Evolutionary conservation across 2,797 vertebrate species (phyloP).

Genomic region (Cryptoprocta ferox): DNA sequence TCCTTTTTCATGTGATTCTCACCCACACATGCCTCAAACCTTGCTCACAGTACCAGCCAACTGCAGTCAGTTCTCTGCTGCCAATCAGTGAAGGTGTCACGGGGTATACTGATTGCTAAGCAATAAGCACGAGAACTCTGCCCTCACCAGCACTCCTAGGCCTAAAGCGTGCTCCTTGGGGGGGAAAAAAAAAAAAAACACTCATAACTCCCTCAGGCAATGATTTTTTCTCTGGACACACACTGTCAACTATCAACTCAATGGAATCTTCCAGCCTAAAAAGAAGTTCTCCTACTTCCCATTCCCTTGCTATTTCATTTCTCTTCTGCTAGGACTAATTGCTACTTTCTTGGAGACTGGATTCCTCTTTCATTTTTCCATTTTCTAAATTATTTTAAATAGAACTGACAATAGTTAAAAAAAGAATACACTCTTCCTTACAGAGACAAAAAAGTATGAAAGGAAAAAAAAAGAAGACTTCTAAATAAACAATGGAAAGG

Average conservation of each 20-base stretch:
- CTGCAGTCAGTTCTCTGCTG: neutral
- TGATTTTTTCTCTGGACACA: neutral
- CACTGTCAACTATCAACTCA: neutral
- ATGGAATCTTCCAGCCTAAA: constrained; percentile 16
- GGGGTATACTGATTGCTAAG: neutral
- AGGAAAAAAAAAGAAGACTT: neutral
- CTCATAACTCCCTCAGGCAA: neutral
- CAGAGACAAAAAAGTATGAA: constrained; percentile 39
- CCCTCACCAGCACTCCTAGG: neutral
- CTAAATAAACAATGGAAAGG: constrained; percentile 4
- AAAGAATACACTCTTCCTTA: neutral
- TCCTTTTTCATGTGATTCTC: neutral
- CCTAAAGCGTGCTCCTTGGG: neutral
- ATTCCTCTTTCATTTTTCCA: constrained; percentile 15
- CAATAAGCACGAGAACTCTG: neutral
- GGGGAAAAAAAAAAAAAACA: neutral
- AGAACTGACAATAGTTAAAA: constrained; percentile 14
- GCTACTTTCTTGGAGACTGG: neutral
- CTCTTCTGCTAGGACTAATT: neutral
- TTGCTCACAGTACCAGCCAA: neutral
- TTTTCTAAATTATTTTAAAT: constrained; percentile 43
- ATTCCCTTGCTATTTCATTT: neutral
- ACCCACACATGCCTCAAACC: neutral
- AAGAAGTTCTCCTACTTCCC: neutral
- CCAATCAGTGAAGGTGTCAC: neutral